Evolutionary conservation across 2,113 vertebrate genomes (phyloP).

Genomic region (Boulengeromyrus knoepffleri): DNA sequence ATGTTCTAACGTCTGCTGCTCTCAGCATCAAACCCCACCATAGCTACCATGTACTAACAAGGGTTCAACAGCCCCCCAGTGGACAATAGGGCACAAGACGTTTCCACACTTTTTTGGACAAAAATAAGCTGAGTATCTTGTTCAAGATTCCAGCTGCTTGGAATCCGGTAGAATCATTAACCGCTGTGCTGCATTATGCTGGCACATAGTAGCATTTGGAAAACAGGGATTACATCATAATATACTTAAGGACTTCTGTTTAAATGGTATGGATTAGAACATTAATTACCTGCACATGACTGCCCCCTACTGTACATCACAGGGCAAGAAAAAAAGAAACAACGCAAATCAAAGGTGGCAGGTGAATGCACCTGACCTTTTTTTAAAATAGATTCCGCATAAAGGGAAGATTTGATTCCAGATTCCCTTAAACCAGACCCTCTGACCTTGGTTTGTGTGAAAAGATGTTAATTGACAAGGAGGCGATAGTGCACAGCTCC

Average conservation of each 20-base stretch:
- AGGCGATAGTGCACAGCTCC: background rate
- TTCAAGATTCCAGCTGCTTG: background rate
- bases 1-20: background rate
- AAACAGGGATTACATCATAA: background rate
- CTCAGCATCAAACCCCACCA: background rate
- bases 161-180: background rate
- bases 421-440: background rate
- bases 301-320: constrained; percentile 14
- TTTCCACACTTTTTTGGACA: background rate
- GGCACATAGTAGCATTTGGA: background rate
- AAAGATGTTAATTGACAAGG: background rate
- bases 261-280: background rate
- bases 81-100: background rate
- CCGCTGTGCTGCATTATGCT: background rate
- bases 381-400: background rate
- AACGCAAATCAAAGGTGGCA: background rate
- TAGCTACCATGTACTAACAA: background rate
- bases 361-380: background rate
- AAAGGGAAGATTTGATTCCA: background rate
- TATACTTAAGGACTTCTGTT: background rate
- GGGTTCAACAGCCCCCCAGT: background rate
- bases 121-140: background rate
- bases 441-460: constrained; percentile 2
- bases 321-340: background rate
- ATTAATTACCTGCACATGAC: background rate